Base-by-base conservation (phyloP, 2,797 vertebrate genomes). In the Syngnathus acus region DNA sequence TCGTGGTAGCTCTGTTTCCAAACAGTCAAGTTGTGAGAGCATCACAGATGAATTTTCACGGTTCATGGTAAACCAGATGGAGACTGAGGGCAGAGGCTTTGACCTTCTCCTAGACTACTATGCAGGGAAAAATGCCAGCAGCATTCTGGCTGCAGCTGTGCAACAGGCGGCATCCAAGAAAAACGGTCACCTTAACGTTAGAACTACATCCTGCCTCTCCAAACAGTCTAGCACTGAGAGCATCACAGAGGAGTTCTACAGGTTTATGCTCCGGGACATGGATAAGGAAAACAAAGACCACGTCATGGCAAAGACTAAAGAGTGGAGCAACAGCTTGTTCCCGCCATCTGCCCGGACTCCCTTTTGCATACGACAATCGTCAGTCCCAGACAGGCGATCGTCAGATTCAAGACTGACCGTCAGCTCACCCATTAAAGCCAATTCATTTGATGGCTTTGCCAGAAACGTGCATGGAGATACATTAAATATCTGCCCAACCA, bases 41-140 rank as follows among this genome's bases (percentile, higher is more conserved):
- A 98, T 99, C 86, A 97, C 95, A 0, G 97, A 99, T 62, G 97
- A 99, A 83, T 99, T 99, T 81, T 98, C 97, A 62, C 91, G 93
- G 66, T 99, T 98, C 85, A 99, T 99, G 95, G 94, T 99, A 43
- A 98, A 95, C 82, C 97, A 99, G 85, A 98, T 99, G 97, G 97
- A 99, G 86, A 95, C 84, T 0, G 97, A 99, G 86, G 97, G 97
- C 54, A 90, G 96, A 72, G 95, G 93, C 0, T 98, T 98, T 81
- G 97, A 98, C 82, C 87, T 99, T 26, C 82, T 99, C 57, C 83
- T 99, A 70, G 97, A 99, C 85, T 99, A 99, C 76, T 99, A 99
- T 0, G 97, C 97, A 6, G 95, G 95, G 54, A 97, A 95, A 89
- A 97, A 98, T 32, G 96, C 97, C 23, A 95, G 89, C 84, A 95